These are phyloP conservation scores for Pristionchus japonicus DNA, from an alignment of 2,888 invertebrate genomes.

Conservation along the genomic window DNA sequence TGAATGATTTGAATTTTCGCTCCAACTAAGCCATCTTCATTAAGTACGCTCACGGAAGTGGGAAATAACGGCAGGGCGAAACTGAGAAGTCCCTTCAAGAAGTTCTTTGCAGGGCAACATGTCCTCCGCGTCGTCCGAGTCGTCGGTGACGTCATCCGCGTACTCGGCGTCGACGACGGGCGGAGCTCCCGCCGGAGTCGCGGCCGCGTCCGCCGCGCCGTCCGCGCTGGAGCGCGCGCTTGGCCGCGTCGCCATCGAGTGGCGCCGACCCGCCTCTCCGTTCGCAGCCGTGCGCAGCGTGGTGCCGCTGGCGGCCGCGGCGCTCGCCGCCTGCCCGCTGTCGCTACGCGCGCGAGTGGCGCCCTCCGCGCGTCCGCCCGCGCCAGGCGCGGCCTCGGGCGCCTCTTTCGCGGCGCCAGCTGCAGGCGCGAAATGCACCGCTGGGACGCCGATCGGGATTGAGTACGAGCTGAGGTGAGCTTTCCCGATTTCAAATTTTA, in stretches of 20 bases:
- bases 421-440: not conserved
- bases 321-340: slow-evolving; percentile 57
- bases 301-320: slow-evolving; percentile 54
- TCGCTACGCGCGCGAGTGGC: not conserved
- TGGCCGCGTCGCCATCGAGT: slow-evolving; percentile 59
- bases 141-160: slow-evolving; percentile 33
- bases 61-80: not conserved
- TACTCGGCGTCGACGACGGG: not conserved
- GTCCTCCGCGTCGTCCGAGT: slow-evolving; percentile 30
- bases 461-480: slow-evolving; percentile 15
- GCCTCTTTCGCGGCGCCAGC: not conserved
- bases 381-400: not conserved
- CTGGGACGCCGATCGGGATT: slow-evolving; percentile 29
- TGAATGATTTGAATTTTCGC: no score
- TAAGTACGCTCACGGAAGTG: no score
- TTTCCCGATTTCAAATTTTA: no score
- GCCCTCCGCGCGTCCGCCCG: slow-evolving; percentile 36
- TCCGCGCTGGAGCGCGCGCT: slow-evolving; percentile 54
- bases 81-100: no score
- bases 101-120: slow-evolving; percentile 28
- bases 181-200: not conserved
- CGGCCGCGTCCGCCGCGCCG: not conserved
- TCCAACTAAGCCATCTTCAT: no score
- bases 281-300: slow-evolving; percentile 56
- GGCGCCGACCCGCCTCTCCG: slow-evolving; percentile 48